phyloP scores from a whole-genome alignment of 2,888 invertebrate genomes.

The Oscheius onirici region DNA sequence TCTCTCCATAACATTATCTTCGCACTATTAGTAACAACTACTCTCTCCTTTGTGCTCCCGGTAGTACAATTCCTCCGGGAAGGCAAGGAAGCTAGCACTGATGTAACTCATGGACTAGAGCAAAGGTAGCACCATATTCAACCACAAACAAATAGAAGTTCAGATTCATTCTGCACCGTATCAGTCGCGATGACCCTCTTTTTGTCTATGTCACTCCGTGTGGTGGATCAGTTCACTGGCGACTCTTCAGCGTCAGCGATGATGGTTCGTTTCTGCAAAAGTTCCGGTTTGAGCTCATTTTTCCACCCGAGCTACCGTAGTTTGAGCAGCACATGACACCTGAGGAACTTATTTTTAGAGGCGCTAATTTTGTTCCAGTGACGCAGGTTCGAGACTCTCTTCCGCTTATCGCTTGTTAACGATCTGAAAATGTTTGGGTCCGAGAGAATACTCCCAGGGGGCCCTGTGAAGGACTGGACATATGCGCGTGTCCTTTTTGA shows the following conservation, averaged over 20 bases:
- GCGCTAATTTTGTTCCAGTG: background rate
- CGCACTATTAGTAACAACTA: background rate
- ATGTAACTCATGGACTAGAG: slow-evolving; percentile 19
- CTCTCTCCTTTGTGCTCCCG: slow-evolving; percentile 8
- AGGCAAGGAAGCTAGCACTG: slow-evolving; percentile 16
- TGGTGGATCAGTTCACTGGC: slow-evolving; percentile 59
- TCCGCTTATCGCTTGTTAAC: slow-evolving; percentile 24
- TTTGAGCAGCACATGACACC: slow-evolving; percentile 1
- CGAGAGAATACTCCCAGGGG: slow-evolving; percentile 12
- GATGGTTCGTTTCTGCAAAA: slow-evolving; percentile 30
- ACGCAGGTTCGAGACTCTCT: slow-evolving; percentile 1
- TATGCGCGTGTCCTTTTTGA: slow-evolving; percentile 9
- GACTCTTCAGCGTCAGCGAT: slow-evolving; percentile 42
- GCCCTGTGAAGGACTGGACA: background rate
- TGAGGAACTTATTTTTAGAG: slow-evolving; percentile 11
- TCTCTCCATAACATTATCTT: slow-evolving; percentile 6
- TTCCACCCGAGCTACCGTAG: background rate
- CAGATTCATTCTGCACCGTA: slow-evolving; percentile 29
- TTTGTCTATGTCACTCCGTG: slow-evolving; percentile 61
- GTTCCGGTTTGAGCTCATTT: background rate
- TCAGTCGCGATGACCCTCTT: slow-evolving; percentile 31
- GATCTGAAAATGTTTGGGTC: slow-evolving; percentile 15
- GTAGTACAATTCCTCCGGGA: slow-evolving; percentile 17
- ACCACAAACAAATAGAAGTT: background rate
- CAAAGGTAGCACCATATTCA: slow-evolving; percentile 9